Conservation (phyloP, 2,113 vertebrate genomes). For the Tapirus terrestris region DNA sequence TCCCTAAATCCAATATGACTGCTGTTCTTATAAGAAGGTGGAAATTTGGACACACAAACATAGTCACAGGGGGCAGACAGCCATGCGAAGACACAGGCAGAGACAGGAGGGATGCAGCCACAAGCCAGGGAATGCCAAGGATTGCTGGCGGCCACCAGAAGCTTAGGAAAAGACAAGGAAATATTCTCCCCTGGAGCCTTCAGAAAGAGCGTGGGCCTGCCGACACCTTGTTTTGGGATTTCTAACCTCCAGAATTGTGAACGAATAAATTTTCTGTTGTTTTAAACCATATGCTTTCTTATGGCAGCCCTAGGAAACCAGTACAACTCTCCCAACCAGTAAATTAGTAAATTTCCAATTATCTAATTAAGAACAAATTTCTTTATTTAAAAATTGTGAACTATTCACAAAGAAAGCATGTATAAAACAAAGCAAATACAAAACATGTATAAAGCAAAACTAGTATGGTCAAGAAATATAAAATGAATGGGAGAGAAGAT, state of each 20-base stretch:
- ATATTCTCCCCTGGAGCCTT: background rate
- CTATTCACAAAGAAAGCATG: background rate
- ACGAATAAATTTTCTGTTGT: background rate
- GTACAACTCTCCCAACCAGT: background rate
- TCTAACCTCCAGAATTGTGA: background rate
- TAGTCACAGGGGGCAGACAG: background rate
- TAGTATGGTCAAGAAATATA: background rate
- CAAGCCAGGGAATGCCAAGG: background rate
- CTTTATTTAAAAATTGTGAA: background rate
- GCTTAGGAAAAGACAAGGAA: background rate
- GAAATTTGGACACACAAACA: background rate
- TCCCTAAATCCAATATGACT: background rate
- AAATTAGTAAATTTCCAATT: background rate
- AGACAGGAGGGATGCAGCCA: background rate
- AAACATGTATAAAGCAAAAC: background rate
- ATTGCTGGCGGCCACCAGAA: background rate
- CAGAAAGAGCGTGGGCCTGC: background rate
- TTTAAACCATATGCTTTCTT: background rate
- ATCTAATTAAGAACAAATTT: background rate
- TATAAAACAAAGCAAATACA: background rate
- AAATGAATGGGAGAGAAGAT: background rate
- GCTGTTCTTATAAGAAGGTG: background rate
- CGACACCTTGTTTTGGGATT: background rate
- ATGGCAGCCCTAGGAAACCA: background rate
- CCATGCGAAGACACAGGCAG: background rate